phyloP scores from a whole-genome alignment of 2,888 invertebrate species.

The Catocala nupta region DNA sequence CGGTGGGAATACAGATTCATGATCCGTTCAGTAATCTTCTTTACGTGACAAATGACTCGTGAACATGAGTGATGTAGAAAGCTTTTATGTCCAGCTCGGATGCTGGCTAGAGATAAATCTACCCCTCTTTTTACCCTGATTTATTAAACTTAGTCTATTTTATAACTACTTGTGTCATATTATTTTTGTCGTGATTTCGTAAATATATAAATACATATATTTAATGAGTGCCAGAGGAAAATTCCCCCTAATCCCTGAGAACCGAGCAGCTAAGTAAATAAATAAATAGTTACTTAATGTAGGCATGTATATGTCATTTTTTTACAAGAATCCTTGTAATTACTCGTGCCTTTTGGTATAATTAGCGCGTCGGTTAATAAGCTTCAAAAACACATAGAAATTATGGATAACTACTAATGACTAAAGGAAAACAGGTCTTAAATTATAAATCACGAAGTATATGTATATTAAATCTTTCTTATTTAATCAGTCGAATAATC shows the following conservation, averaged over 20 bases:
- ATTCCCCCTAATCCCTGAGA: too few species aligned
- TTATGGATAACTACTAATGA: neutral
- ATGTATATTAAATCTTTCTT: neutral
- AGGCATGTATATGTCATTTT: neutral
- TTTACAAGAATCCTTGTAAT: constrained; percentile 13
- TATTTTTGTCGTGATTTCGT: too few species aligned
- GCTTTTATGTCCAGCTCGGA: constrained; percentile 8
- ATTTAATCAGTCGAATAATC: neutral
- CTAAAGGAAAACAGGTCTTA: constrained; percentile 18
- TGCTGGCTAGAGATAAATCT: constrained; percentile 1
- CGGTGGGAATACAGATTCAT: constrained; percentile 12
- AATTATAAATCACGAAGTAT: neutral
- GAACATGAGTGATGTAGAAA: constrained; percentile 2
- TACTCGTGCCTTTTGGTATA: constrained; percentile 24
- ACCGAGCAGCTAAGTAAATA: too few species aligned
- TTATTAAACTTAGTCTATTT: neutral
- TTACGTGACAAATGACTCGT: constrained; percentile 36
- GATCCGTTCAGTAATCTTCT: constrained; percentile 20
- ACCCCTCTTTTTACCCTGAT: constrained; percentile 2
- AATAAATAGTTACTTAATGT: too few species aligned
- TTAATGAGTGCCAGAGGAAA: too few species aligned
- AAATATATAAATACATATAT: too few species aligned
- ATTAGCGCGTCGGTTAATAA: constrained; percentile 6
- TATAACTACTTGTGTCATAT: too few species aligned
- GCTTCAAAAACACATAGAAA: neutral